A percentile compares a stretch with the other conserved stretches of the same genome.
phyloP scores from a whole-genome alignment of 2,113 vertebrate species.

The Semnornis frantzii region DNA sequence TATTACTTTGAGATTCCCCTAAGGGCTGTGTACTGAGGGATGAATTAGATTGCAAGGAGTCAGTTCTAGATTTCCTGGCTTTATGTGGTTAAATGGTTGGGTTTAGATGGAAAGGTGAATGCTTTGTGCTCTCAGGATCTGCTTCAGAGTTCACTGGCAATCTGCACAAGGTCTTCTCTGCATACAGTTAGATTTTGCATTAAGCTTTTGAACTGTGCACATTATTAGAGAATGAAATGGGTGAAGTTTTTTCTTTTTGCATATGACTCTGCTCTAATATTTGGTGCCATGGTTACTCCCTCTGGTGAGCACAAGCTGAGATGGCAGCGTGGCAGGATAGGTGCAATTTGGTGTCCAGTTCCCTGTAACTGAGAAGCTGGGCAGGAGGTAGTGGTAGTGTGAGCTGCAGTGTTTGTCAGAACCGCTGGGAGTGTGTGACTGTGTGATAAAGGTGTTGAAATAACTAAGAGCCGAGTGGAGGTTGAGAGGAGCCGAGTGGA shows the following conservation, averaged over 20 bases:
- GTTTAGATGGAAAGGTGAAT: neutral
- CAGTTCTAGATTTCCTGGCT: neutral
- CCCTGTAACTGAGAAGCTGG: neutral
- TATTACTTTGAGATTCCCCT: neutral
- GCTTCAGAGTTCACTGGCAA: neutral
- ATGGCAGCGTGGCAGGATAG: neutral
- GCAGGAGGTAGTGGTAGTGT: neutral
- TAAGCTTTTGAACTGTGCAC: neutral
- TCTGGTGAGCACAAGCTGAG: neutral
- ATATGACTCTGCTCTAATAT: neutral
- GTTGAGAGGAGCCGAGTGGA: neutral
- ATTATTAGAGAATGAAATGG: neutral
- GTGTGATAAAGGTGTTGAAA: constrained; percentile 7
- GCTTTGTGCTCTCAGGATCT: neutral
- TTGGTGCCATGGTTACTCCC: neutral
- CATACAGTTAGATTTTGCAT: neutral
- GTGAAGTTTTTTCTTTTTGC: neutral
- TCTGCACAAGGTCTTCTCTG: neutral
- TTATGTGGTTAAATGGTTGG: neutral
- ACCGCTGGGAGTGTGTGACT: neutral
- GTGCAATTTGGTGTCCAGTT: neutral
- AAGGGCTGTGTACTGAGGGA: neutral
- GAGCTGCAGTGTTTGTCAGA: neutral
- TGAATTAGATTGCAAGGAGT: neutral
- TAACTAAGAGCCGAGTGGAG: neutral